phyloP scores from a whole-genome alignment of 2,113 vertebrate genomes.

The Malurus elegans region DNA sequence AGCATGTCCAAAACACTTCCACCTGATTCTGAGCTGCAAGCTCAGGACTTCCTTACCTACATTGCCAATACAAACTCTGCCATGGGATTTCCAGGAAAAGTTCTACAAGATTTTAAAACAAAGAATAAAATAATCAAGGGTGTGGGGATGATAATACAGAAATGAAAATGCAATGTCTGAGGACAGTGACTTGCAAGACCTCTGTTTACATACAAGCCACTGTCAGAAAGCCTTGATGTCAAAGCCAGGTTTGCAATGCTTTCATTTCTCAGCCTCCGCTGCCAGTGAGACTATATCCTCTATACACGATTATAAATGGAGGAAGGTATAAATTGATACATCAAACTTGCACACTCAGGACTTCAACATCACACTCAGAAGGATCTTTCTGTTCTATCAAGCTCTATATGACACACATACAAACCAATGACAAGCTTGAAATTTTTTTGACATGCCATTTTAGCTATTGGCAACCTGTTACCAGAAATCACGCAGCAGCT shows the following conservation, averaged over 20 bases:
- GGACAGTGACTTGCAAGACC: background rate
- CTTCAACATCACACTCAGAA: background rate
- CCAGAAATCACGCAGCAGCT: background rate
- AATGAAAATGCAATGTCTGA: background rate
- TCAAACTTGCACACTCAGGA: background rate
- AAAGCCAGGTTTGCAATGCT: background rate
- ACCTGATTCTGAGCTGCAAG: background rate
- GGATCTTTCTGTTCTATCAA: background rate
- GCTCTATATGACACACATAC: background rate
- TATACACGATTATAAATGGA: rapidly evolving
- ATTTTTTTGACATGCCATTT: background rate
- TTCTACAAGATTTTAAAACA: background rate
- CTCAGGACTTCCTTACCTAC: background rate
- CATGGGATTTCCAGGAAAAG: background rate
- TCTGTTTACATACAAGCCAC: background rate
- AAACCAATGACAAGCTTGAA: background rate
- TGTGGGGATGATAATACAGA: background rate
- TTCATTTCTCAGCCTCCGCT: background rate
- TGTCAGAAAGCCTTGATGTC: background rate
- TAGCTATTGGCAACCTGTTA: background rate
- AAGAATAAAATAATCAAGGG: background rate
- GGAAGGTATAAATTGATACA: background rate
- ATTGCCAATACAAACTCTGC: background rate
- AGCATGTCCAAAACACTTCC: background rate
- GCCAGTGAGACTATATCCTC: background rate